Evolutionary conservation across 2,888 invertebrate species (phyloP).

Genomic region (Chrysina gloriosa): DNA sequence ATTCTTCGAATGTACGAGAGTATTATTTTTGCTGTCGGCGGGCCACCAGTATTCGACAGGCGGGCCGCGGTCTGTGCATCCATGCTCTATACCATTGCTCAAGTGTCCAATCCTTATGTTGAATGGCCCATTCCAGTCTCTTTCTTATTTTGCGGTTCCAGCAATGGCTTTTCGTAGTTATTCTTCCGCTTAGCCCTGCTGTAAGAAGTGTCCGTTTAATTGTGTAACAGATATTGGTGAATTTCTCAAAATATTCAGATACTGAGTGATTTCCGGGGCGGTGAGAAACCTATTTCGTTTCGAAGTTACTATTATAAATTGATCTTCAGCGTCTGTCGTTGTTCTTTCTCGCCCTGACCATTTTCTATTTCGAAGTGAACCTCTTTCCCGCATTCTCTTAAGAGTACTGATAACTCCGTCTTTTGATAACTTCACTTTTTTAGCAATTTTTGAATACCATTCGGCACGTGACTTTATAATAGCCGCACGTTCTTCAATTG

Average conservation of each 20-base stretch:
- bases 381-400: not conserved
- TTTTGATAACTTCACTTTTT: not conserved
- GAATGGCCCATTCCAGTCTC: too few relatives aligned
- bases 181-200: too few relatives aligned
- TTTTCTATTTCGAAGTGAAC: not conserved
- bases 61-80: not conserved
- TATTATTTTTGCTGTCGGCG: not conserved
- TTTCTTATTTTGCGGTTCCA: too few relatives aligned
- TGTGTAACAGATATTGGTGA: not conserved
- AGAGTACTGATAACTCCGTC: not conserved
- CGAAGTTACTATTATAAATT: too few relatives aligned
- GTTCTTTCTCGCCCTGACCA: not conserved
- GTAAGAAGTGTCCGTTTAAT: not conserved
- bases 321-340: not conserved
- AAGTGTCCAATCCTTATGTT: too few relatives aligned
- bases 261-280: too few relatives aligned
- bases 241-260: constrained; percentile 1
- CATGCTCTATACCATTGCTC: too few relatives aligned
- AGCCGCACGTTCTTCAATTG: too few relatives aligned
- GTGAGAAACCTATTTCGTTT: too few relatives aligned
- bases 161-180: not conserved
- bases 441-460: not conserved
- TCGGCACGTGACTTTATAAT: too few relatives aligned
- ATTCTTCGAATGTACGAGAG: not conserved
- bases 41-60: not conserved